phyloP scores from a whole-genome alignment of 2,113 vertebrate species.

The Nothobranchius kuhntae region DNA sequence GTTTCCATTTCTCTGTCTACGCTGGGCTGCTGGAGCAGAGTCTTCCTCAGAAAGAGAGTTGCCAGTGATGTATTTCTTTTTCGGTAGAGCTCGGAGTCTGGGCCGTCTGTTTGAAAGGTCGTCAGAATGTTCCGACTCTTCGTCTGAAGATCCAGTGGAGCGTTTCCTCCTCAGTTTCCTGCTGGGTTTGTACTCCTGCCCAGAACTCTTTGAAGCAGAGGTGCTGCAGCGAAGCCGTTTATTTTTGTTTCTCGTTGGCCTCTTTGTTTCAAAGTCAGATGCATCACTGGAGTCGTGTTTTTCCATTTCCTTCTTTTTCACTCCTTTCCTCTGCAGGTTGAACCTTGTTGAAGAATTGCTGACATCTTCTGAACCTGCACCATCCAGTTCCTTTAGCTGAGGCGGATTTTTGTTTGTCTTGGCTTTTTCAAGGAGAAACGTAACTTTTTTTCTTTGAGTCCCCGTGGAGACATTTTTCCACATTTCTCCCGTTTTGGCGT shows the following conservation, averaged over 20 bases:
- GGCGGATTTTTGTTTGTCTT: conserved; percentile 70
- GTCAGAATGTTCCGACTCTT: conserved; percentile 55
- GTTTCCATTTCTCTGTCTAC: conserved; percentile 44
- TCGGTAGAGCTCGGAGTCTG: conserved; percentile 65
- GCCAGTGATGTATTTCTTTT: conserved; percentile 76
- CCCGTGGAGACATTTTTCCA: conserved; percentile 44
- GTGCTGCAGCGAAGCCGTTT: conserved; percentile 37
- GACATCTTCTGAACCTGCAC: conserved; percentile 61
- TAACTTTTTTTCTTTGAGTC: conserved; percentile 60
- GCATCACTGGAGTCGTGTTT: conserved; percentile 55
- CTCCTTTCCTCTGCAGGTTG: conserved; percentile 42
- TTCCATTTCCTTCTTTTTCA: conserved; percentile 35
- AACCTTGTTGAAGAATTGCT: conserved; percentile 52
- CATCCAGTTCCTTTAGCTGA: conserved; percentile 54
- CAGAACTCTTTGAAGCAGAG: conserved; percentile 57
- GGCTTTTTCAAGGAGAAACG: conserved; percentile 61
- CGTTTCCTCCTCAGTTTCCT: conserved; percentile 62
- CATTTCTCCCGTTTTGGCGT: conserved; percentile 75
- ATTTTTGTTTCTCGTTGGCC: conserved; percentile 34
- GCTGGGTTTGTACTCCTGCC: conserved; percentile 53
- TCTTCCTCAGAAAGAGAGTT: conserved; percentile 77
- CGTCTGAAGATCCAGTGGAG: conserved; percentile 67
- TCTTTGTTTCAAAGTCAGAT: conserved; percentile 37
- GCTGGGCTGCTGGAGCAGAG: conserved; percentile 32
- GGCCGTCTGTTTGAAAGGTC: conserved; percentile 36